Evolutionary conservation across 2,888 invertebrate species (phyloP).

Genomic region (Protonemura montana): DNA sequence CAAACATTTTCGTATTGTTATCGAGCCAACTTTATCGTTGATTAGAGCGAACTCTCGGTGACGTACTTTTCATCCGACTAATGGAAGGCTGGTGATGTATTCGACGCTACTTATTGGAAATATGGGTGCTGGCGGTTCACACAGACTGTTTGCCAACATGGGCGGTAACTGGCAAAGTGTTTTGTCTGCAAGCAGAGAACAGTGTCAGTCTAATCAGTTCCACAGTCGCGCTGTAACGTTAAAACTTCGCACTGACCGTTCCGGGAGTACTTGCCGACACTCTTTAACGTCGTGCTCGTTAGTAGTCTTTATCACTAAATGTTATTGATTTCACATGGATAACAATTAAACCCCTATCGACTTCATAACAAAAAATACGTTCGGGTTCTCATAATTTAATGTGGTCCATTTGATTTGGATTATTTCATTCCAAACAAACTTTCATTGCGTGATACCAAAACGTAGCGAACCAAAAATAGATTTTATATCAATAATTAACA

Average conservation of each 20-base stretch:
- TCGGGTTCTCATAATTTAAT: neutral
- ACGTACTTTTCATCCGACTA: slow-evolving; percentile 23
- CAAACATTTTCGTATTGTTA: slow-evolving; percentile 13
- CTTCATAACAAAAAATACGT: neutral
- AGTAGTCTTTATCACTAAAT: neutral
- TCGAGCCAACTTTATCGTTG: slow-evolving; percentile 17
- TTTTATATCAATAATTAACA: slow-evolving; percentile 23
- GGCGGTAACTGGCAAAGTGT: neutral
- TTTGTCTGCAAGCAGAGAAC: neutral
- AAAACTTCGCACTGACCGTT: neutral
- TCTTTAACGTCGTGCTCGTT: neutral
- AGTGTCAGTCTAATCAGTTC: neutral
- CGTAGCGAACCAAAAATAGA: slow-evolving; percentile 8
- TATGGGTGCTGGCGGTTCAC: neutral
- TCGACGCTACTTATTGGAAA: neutral
- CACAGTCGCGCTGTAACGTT: neutral
- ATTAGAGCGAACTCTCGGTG: neutral
- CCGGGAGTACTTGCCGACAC: neutral
- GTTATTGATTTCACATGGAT: neutral
- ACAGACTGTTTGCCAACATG: neutral
- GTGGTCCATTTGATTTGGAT: slow-evolving; percentile 5
- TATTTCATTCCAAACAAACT: neutral
- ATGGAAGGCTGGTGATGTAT: slow-evolving; percentile 17
- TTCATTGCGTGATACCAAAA: neutral
- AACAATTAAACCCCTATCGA: neutral